A percentile compares a stretch with the other conserved stretches of the same genome.
Conservation (phyloP, 2,797 vertebrate species). For the Gastrophryne carolinensis region DNA sequence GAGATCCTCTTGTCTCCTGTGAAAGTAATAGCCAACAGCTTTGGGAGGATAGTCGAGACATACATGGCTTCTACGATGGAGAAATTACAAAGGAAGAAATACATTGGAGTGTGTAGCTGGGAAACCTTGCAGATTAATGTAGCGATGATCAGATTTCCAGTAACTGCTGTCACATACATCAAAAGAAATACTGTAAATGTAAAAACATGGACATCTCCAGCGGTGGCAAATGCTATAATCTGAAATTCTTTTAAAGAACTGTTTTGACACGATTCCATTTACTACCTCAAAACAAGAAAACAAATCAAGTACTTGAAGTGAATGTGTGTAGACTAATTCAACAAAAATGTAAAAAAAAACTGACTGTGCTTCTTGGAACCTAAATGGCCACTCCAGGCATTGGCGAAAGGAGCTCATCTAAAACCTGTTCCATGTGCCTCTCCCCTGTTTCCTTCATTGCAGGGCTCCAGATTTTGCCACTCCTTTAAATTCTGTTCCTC, state of each 20-base stretch:
- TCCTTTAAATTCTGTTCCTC: too few relatives aligned
- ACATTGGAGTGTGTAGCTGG: constrained; percentile 48
- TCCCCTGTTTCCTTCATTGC: too few relatives aligned
- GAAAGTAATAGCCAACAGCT: background rate
- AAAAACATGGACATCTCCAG: background rate
- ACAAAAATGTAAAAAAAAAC: too few relatives aligned
- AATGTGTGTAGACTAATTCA: too few relatives aligned
- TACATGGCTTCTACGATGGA: constrained; percentile 32
- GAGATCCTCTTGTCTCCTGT: background rate
- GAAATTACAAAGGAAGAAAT: constrained; percentile 55
- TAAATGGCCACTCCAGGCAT: too few relatives aligned
- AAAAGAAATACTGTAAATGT: constrained; percentile 36
- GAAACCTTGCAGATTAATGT: background rate
- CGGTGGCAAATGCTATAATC: constrained; percentile 1
- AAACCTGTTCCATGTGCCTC: too few relatives aligned
- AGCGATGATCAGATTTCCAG: constrained; percentile 15
- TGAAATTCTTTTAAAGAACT: background rate
- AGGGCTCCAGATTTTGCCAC: too few relatives aligned
- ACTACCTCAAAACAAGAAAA: background rate
- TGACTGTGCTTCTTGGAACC: too few relatives aligned
- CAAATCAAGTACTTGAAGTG: too few relatives aligned
- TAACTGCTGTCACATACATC: background rate
- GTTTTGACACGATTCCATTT: background rate
- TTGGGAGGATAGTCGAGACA: constrained; percentile 2
- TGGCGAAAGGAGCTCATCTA: too few relatives aligned